phyloP scores from a whole-genome alignment of 2,888 invertebrate species.

The Drosophila meridiana region DNA sequence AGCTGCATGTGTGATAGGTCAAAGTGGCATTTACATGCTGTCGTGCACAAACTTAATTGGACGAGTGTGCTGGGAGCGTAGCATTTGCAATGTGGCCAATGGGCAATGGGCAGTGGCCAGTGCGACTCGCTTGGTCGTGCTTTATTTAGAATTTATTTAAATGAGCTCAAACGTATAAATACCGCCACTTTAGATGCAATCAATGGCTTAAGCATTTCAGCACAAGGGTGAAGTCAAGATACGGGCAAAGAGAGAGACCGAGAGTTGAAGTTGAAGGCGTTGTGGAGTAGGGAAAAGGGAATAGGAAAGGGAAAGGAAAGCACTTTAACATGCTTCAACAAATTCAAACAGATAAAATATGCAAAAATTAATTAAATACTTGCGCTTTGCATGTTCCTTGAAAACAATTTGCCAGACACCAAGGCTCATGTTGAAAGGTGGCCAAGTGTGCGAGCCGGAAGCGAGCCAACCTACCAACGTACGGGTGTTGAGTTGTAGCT shows the following conservation, averaged over 20 bases:
- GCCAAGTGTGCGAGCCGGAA: slow-evolving; percentile 69
- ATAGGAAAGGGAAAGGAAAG: not conserved
- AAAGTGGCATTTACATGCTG: slow-evolving; percentile 62
- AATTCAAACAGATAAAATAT: slow-evolving; percentile 82
- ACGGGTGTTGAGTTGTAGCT: slow-evolving; percentile 71
- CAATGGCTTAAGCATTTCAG: slow-evolving; percentile 81
- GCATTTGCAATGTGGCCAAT: slow-evolving; percentile 15
- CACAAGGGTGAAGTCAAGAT: slow-evolving; percentile 70
- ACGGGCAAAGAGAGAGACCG: slow-evolving; percentile 27
- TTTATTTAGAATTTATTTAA: slow-evolving; percentile 79
- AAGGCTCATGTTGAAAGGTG: slow-evolving; percentile 82
- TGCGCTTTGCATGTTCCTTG: slow-evolving; percentile 82
- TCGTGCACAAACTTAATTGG: slow-evolving; percentile 70
- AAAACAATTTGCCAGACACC: slow-evolving; percentile 82
- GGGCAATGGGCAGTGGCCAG: slow-evolving; percentile 29
- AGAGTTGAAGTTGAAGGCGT: not conserved
- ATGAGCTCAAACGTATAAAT: slow-evolving; percentile 78
- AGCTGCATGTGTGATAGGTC: slow-evolving; percentile 60
- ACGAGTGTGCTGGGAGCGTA: slow-evolving; percentile 50
- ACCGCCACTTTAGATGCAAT: slow-evolving; percentile 79
- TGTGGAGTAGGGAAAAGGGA: slow-evolving; percentile 12
- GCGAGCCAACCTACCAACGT: slow-evolving; percentile 47
- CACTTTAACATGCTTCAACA: slow-evolving; percentile 79
- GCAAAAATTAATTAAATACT: slow-evolving; percentile 82
- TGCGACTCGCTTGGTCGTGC: slow-evolving; percentile 50